These are phyloP conservation scores for Alitta virens DNA, from an alignment of 2,888 invertebrate genomes.

Conservation along the genomic window DNA sequence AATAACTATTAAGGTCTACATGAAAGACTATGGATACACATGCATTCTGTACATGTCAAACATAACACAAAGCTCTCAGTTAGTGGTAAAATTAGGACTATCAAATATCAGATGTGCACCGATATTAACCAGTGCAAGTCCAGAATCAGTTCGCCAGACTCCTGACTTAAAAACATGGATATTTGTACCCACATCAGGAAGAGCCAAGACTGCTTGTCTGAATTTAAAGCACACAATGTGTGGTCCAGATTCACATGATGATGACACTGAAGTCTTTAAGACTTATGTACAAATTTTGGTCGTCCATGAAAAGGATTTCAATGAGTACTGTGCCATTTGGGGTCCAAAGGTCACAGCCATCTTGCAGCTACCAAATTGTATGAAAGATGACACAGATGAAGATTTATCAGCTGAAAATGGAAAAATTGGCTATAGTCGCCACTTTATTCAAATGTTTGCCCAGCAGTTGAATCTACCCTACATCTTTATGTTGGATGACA, in stretches of 20 bases:
- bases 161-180: background rate
- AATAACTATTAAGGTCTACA: too few species aligned
- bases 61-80: too few species aligned
- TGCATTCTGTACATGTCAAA: too few species aligned
- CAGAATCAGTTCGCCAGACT: background rate
- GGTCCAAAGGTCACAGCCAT: background rate
- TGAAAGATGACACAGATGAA: background rate
- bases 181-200: background rate
- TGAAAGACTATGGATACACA: too few species aligned
- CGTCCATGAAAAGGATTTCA: background rate
- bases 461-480: background rate
- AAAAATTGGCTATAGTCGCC: conserved; percentile 16
- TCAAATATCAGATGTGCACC: too few species aligned
- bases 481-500: conserved; percentile 21
- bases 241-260: background rate
- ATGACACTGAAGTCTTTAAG: background rate
- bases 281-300: background rate
- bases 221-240: background rate
- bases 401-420: background rate
- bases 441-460: conserved; percentile 22
- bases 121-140: too few species aligned
- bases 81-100: too few species aligned
- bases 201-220: background rate
- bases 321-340: background rate
- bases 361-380: background rate